Evolutionary conservation across 2,113 vertebrate genomes (phyloP).

Genomic region (Excalfactoria chinensis): DNA sequence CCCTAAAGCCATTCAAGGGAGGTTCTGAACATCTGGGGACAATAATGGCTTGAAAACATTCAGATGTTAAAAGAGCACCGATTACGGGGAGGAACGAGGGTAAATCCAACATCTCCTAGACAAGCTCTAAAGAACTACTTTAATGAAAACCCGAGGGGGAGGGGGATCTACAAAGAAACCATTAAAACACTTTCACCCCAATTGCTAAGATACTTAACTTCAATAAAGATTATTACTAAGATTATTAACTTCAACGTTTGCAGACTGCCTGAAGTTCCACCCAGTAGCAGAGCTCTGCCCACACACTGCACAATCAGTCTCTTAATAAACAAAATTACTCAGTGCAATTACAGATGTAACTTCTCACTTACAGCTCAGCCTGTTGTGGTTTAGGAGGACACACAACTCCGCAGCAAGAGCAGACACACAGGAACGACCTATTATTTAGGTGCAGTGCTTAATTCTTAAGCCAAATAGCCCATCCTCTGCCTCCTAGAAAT

Average conservation of each 20-base stretch:
- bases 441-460: background rate
- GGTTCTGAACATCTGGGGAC: background rate
- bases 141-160: background rate
- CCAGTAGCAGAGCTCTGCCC: background rate
- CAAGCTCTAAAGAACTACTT: background rate
- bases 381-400: background rate
- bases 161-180: background rate
- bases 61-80: accelerated
- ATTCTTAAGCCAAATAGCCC: background rate
- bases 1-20: background rate
- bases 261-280: background rate
- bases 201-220: background rate
- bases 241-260: background rate
- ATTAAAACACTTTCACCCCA: background rate
- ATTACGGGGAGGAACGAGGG: background rate
- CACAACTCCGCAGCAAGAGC: background rate
- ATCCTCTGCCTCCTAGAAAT: background rate
- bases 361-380: background rate
- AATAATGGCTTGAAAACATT: background rate
- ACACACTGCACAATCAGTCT: conserved; percentile 19
- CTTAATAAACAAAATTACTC: conserved; percentile 27
- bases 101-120: background rate
- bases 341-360: background rate
- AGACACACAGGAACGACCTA: background rate
- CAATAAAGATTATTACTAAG: background rate